phyloP scores from a whole-genome alignment of 2,797 vertebrate species.

The Gymnocypris eckloni region DNA sequence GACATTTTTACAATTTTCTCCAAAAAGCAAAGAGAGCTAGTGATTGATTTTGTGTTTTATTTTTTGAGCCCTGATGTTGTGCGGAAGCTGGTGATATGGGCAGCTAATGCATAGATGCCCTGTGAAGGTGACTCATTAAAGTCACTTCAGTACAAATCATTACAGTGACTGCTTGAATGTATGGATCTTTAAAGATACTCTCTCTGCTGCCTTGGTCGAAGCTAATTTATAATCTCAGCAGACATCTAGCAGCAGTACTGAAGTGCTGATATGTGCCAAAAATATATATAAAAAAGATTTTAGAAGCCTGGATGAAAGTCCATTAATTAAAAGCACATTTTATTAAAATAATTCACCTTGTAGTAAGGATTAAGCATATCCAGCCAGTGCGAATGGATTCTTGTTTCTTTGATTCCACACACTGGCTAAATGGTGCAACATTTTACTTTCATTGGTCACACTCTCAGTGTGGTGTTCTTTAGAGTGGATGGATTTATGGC shows the following conservation, averaged over 20 bases:
- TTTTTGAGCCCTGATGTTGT: conserved; percentile 25
- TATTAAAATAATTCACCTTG: conserved; percentile 48
- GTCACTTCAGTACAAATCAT: conserved; percentile 37
- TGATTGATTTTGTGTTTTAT: conserved; percentile 44
- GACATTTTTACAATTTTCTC: background rate
- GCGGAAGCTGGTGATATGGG: conserved; percentile 48
- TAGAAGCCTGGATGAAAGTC: conserved; percentile 9
- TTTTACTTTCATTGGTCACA: conserved; percentile 38
- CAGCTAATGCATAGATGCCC: conserved; percentile 39
- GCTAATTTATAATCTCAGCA: conserved; percentile 8
- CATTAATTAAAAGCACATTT: conserved; percentile 47
- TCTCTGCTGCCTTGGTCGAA: background rate
- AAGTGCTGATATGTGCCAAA: background rate
- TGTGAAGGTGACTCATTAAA: conserved; percentile 53
- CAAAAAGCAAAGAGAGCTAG: background rate
- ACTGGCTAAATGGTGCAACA: conserved; percentile 39
- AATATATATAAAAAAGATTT: background rate
- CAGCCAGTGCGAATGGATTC: conserved; percentile 1
- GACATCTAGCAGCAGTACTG: background rate
- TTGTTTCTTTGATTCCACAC: conserved; percentile 27
- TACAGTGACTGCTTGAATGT: conserved; percentile 28
- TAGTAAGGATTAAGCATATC: conserved; percentile 28
- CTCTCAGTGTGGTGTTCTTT: conserved; percentile 49
- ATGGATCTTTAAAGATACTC: conserved; percentile 16
- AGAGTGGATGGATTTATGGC: conserved; percentile 50